Percentiles rank a stretch among this genome's conserved stretches.
Evolutionary conservation across 2,797 vertebrate species (phyloP).

Genomic region (Megaceryle alcyon): DNA sequence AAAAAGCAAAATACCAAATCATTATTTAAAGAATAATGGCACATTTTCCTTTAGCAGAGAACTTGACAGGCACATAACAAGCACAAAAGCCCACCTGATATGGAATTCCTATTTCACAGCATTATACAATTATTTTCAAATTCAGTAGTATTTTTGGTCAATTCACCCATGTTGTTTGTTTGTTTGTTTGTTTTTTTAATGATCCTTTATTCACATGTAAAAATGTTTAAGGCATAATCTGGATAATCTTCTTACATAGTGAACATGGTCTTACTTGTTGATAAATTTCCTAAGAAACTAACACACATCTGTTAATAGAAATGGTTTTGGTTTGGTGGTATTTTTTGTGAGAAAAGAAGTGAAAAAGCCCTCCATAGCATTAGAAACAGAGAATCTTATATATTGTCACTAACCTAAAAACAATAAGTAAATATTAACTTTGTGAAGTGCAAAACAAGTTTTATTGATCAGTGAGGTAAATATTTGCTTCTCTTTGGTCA

Average conservation of each 20-base stretch:
- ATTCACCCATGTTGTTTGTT: neutral
- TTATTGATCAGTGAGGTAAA: constrained; percentile 49
- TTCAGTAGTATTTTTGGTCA: neutral
- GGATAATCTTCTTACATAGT: neutral
- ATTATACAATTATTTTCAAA: neutral
- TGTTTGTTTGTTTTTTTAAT: neutral
- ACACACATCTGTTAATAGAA: neutral
- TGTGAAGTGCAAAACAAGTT: constrained; percentile 42
- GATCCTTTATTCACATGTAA: neutral
- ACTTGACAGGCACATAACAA: neutral
- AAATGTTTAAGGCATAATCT: neutral
- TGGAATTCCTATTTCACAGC: neutral
- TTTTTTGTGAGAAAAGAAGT: neutral
- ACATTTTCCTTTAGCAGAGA: neutral
- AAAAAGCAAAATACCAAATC: neutral
- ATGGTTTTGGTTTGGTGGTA: neutral
- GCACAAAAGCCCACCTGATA: neutral
- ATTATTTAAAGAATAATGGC: neutral
- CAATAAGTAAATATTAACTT: constrained; percentile 52
- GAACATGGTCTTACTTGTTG: neutral
- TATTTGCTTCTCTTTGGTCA: constrained; percentile 54
- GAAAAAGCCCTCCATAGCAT: neutral
- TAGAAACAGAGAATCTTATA: neutral
- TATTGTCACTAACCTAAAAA: constrained; percentile 21
- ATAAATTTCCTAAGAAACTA: neutral